A percentile compares a stretch with the other conserved stretches of the same genome.
Conservation (phyloP, 2,113 vertebrate genomes). For the Thalassarche chlororhynchos region DNA sequence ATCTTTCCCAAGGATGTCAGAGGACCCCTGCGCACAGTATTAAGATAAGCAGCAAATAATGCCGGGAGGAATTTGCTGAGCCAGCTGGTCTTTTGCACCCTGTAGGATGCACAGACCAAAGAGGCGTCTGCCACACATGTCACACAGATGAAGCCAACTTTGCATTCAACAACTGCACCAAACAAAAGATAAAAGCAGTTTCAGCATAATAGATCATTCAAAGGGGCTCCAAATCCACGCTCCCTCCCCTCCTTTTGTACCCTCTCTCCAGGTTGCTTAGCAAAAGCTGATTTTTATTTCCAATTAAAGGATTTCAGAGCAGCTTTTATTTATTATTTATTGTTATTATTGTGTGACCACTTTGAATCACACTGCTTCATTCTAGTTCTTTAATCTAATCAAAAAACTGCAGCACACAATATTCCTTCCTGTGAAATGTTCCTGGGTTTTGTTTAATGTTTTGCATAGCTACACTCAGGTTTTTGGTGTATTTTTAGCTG, state of each 20-base stretch:
- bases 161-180: conserved; percentile 67
- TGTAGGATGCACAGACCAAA: conserved; percentile 67
- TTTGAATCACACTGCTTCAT: conserved; percentile 5
- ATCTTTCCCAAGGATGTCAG: conserved; percentile 47
- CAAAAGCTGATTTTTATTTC: conserved; percentile 62
- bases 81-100: conserved; percentile 66
- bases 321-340: conserved; percentile 58
- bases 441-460: neutral
- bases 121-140: conserved; percentile 67
- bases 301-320: conserved; percentile 51
- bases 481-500: neutral
- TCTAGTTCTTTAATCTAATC: conserved; percentile 17
- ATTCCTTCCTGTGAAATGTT: neutral
- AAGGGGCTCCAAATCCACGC: conserved; percentile 7
- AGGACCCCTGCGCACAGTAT: neutral
- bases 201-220: conserved; percentile 62
- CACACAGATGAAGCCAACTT: conserved; percentile 71
- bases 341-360: conserved; percentile 16
- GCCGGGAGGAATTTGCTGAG: conserved; percentile 62
- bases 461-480: neutral
- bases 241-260: conserved; percentile 23
- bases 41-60: conserved; percentile 54
- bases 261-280: conserved; percentile 59
- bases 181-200: conserved; percentile 70
- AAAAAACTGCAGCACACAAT: conserved; percentile 16